Conservation (phyloP, 2,888 invertebrate genomes). For the Drosophila stalkeri region DNA sequence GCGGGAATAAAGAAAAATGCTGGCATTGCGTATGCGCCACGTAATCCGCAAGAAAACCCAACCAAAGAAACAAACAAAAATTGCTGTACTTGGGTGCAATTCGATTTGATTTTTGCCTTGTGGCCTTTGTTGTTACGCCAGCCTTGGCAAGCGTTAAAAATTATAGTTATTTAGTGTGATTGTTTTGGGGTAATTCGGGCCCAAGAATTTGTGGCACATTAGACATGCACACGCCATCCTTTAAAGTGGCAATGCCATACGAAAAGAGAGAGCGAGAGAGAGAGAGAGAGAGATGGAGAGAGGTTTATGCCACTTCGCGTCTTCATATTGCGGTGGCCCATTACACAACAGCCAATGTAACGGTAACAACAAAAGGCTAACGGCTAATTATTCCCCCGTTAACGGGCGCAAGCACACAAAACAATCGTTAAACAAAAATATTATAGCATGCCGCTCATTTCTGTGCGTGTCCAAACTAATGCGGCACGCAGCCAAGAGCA, state of each 20-base stretch:
- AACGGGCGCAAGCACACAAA: conserved; percentile 70
- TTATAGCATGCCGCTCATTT: conserved; percentile 53
- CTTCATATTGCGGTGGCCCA: conserved; percentile 53
- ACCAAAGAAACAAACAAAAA: conserved; percentile 12
- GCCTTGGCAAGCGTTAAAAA: conserved; percentile 65
- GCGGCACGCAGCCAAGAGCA: conserved; percentile 53
- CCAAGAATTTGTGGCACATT: conserved; percentile 61
- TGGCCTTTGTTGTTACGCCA: conserved; percentile 48
- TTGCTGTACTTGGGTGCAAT: conserved; percentile 29
- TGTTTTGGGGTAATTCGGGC: conserved; percentile 35
- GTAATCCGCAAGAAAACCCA: conserved; percentile 31
- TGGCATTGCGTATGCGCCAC: conserved; percentile 58
- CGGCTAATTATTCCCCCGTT: conserved; percentile 76
- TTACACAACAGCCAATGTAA: conserved; percentile 49
- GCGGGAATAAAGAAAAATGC: conserved; percentile 7
- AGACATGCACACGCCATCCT: conserved; percentile 77
- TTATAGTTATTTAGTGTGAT: conserved; percentile 75
- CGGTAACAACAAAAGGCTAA: conserved; percentile 61
- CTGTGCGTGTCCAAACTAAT: conserved; percentile 77
- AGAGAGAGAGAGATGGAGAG: neutral
- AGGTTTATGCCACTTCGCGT: conserved; percentile 26
- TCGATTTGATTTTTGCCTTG: conserved; percentile 68
- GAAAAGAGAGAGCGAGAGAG: too few relatives aligned
- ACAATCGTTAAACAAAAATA: conserved; percentile 80
- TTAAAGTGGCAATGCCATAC: conserved; percentile 57